These are phyloP conservation scores for Oscheius sp. DNA, from an alignment of 2,888 invertebrate species.

Conservation along the genomic window DNA sequence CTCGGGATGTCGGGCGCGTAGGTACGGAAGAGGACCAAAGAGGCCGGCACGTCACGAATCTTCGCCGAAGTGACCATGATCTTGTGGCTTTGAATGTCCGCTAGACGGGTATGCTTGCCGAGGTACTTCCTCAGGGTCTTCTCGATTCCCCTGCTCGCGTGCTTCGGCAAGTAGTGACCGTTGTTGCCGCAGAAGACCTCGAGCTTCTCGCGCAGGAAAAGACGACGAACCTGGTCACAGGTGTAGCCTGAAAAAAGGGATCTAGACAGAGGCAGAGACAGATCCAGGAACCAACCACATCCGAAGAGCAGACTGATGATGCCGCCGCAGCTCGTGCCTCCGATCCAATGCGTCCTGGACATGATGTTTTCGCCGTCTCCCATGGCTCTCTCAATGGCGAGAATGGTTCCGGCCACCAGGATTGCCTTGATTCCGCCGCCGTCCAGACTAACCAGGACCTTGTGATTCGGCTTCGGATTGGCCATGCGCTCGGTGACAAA, in stretches of 20 bases:
- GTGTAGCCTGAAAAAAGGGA: not conserved
- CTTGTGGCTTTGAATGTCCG: conserved; percentile 39
- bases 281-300: conserved; percentile 28
- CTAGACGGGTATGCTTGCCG: conserved; percentile 43
- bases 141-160: conserved; percentile 46
- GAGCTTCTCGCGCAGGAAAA: conserved; percentile 43
- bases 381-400: conserved; percentile 24
- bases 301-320: conserved; percentile 47
- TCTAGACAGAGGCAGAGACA: not conserved
- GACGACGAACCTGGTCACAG: conserved; percentile 21
- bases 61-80: conserved; percentile 49
- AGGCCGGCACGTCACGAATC: conserved; percentile 42
- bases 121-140: conserved; percentile 42
- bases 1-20: conserved; percentile 46
- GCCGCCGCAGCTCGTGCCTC: conserved; percentile 53
- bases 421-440: conserved; percentile 50
- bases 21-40: conserved; percentile 48
- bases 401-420: conserved; percentile 30
- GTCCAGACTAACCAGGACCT: conserved; percentile 51
- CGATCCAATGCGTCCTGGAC: conserved; percentile 51
- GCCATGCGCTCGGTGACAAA: conserved; percentile 39
- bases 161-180: conserved; percentile 44
- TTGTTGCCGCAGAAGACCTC: conserved; percentile 48
- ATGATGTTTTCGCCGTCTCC: conserved; percentile 39
- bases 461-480: conserved; percentile 39